These are phyloP conservation scores for Trichopoda pennipes DNA, from an alignment of 2,888 invertebrate genomes.

Conservation along the genomic window DNA sequence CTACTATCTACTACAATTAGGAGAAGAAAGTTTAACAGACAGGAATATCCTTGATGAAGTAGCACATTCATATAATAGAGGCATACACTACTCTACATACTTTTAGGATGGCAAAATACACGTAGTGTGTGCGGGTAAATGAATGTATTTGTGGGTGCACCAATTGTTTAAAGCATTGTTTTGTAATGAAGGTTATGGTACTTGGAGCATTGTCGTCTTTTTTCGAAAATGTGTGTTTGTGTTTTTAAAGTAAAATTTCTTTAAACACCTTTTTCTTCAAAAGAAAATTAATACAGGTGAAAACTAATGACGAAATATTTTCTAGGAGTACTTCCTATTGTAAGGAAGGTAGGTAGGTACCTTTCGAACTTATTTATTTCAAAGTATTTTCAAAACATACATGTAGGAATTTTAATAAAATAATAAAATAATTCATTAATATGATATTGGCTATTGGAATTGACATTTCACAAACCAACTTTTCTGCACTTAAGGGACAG, in stretches of 20 bases:
- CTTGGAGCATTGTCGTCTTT: background rate
- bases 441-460: background rate
- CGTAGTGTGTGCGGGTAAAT: background rate
- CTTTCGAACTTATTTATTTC: too few species aligned
- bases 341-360: too few species aligned
- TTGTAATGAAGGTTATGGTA: background rate
- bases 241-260: background rate
- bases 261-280: background rate
- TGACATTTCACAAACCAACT: background rate
- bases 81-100: constrained; percentile 32
- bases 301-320: background rate
- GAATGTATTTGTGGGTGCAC: background rate
- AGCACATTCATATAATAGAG: constrained; percentile 21
- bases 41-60: constrained; percentile 67
- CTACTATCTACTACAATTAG: constrained; percentile 34
- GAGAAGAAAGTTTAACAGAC: constrained; percentile 55
- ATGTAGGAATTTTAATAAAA: too few species aligned
- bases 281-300: background rate
- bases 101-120: constrained; percentile 6
- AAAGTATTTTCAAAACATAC: too few species aligned
- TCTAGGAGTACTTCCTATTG: too few species aligned
- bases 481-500: background rate
- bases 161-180: constrained; percentile 1
- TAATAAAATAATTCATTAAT: too few species aligned
- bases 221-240: background rate